Base-by-base conservation (phyloP, 2,888 invertebrate genomes). In the Seira musarum region DNA sequence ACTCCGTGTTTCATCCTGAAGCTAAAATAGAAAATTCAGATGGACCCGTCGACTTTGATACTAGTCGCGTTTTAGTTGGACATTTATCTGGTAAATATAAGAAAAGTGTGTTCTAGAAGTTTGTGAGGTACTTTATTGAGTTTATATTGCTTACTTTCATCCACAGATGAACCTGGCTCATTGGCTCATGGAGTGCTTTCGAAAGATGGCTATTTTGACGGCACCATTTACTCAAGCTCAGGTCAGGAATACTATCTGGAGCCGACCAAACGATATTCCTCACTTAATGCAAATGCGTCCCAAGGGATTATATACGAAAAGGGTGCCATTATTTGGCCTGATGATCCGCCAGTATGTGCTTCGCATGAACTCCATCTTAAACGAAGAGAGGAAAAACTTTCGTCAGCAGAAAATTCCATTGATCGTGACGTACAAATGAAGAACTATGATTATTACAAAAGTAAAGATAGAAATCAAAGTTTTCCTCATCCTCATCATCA, bases 181-280 rank as follows among this genome's bases (percentile, higher is more conserved):
- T 90, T 92, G 85, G 95, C 96, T 72, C 94, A 95, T 88, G 97
- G 97, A 57, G 91, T 97, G 87, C 92, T 97, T 87, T 96, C 96
- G 81, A 91, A 92, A 79, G 94, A 96, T 81, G 97, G 97, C 77
- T 91, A 96, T 79, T 95, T 97, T 89, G 97, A 97, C 88, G 97
- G 97, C 72, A 94, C 94, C 74, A 93, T 97, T 88, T 92, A 92
- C 89, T 94, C 95, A 70, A 90, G 91, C 77, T 90, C 92, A 70
- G 95, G 95, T 87, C 94, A 95, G 57, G 87, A 88, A 87, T 95
- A 93, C 90, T 96, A 95, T 89, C 92, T 97, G 86, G 96, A 97
- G 89, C 95, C 95, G 6, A 90, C 94, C 77, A 92, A 92, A 86
- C 91, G 83, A 61, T 83, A 83, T 69, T 70, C 82, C n/a, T 64